Evolutionary conservation across 2,113 vertebrate genomes (phyloP).

Genomic region (Merops nubicus): DNA sequence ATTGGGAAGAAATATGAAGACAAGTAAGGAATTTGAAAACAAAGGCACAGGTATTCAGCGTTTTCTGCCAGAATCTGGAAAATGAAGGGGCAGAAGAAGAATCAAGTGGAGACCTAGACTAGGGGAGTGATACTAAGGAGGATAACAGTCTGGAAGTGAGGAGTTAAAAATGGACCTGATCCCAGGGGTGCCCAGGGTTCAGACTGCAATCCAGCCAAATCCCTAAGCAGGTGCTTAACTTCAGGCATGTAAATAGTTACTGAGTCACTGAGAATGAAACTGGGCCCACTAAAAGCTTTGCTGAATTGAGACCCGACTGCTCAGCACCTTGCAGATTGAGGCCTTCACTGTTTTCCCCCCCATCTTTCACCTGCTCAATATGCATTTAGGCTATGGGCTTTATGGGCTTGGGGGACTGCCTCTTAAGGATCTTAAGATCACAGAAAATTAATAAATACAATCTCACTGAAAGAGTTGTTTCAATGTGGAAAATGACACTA

Average conservation of each 20-base stretch:
- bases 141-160: neutral
- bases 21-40: neutral
- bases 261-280: neutral
- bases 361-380: neutral
- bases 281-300: accelerated
- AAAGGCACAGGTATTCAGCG: neutral
- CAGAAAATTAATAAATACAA: neutral
- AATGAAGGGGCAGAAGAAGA: neutral
- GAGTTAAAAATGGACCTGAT: neutral
- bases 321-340: neutral
- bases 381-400: neutral
- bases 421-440: neutral
- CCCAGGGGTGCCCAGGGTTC: neutral
- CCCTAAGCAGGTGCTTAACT: neutral
- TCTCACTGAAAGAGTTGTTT: neutral
- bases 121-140: neutral
- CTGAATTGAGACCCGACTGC: neutral
- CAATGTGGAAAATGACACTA: neutral
- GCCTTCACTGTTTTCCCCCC: neutral
- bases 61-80: neutral
- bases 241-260: neutral
- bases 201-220: neutral
- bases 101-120: neutral
- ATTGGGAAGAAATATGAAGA: neutral
- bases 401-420: neutral